Evolutionary conservation across 2,113 vertebrate species (phyloP).

Genomic region (Aldabrachelys gigantea): DNA sequence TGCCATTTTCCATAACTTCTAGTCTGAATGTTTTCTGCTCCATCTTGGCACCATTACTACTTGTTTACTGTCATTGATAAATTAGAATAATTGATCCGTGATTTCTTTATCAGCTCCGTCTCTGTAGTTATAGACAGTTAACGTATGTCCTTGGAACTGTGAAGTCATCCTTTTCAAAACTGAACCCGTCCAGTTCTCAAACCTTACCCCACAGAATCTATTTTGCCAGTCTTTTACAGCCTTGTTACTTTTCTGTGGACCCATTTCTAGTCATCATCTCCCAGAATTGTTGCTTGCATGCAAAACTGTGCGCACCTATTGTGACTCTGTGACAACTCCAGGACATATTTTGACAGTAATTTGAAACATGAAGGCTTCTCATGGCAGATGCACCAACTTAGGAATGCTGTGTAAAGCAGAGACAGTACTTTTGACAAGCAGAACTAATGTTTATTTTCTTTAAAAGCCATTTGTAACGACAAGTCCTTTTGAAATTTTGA

Average conservation of each 20-base stretch:
- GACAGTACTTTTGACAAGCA: neutral
- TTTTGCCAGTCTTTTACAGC: neutral
- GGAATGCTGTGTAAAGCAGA: neutral
- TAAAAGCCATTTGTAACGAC: neutral
- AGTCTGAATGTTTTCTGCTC: neutral
- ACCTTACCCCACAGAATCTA: neutral
- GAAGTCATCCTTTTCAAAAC: neutral
- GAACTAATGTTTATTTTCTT: neutral
- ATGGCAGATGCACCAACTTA: neutral
- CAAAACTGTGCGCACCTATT: neutral
- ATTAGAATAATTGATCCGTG: neutral
- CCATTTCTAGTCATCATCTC: neutral
- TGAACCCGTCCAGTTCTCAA: neutral
- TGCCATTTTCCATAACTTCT: neutral
- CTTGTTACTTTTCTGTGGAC: neutral
- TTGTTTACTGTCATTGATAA: neutral
- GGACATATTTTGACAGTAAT: neutral
- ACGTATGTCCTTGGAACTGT: neutral
- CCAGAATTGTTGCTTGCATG: neutral
- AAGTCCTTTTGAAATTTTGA: conserved; percentile 2
- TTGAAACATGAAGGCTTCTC: neutral
- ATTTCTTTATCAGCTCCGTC: neutral
- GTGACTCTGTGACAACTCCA: neutral
- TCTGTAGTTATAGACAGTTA: neutral
- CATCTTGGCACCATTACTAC: neutral